A percentile compares a stretch with the other conserved stretches of the same genome.
These are phyloP conservation scores for Pteromalus puparum DNA, from an alignment of 1,140 invertebrate genomes.

Conservation along the genomic window DNA sequence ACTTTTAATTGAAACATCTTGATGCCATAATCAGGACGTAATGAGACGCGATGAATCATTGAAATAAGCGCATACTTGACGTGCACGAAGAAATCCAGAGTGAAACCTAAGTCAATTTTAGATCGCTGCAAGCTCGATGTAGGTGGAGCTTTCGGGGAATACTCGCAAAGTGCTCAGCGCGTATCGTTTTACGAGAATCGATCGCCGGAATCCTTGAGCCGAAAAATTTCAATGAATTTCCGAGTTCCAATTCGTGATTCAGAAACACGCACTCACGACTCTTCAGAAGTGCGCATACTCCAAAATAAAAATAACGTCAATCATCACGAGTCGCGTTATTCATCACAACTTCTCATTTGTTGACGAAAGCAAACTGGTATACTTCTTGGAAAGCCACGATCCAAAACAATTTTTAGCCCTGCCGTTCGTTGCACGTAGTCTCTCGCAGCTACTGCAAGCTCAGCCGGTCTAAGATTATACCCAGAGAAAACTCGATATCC, in stretches of 20 bases:
- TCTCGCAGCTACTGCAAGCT: no score
- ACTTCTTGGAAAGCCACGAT: neutral
- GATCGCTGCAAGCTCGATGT: neutral
- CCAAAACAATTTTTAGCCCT: neutral
- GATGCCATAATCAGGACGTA: neutral
- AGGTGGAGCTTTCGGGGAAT: neutral
- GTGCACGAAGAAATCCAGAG: no score
- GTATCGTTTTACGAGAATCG: neutral
- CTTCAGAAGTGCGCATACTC: no score
- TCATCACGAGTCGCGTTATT: no score
- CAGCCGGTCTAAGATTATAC: slow-evolving; percentile 1
- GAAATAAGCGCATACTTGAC: neutral
- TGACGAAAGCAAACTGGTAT: neutral
- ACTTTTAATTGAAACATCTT: neutral
- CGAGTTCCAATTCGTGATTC: neutral
- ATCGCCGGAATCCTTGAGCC: neutral
- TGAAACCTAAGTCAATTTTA: neutral
- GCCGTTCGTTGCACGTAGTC: neutral
- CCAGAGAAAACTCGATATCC: neutral
- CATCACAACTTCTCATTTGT: no score
- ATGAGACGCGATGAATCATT: neutral
- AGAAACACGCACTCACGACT: neutral
- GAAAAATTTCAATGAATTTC: neutral
- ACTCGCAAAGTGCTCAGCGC: neutral
- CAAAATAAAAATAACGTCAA: no score